A percentile compares a stretch with the other conserved stretches of the same genome.
phyloP scores from a whole-genome alignment of 2,797 vertebrate species.

The Pseudochaenichthys georgianus region DNA sequence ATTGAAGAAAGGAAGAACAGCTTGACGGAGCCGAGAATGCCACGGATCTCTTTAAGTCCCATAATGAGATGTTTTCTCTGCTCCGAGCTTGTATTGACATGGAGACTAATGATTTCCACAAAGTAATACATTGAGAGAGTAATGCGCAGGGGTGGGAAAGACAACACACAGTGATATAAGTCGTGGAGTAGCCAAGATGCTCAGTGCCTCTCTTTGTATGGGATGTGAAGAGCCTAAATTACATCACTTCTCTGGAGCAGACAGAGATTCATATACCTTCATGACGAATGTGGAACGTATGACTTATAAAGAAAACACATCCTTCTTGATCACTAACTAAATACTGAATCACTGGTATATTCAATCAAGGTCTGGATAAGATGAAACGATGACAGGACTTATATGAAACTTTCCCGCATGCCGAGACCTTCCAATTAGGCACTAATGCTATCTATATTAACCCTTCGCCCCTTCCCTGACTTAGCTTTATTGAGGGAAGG shows the following conservation, averaged over 20 bases:
- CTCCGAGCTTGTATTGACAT: conserved; percentile 81
- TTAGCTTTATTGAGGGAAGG: conserved; percentile 79
- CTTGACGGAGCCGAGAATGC: conserved; percentile 84
- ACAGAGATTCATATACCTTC: conserved; percentile 29
- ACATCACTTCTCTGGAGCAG: conserved; percentile 51
- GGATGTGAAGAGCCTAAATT: conserved; percentile 56
- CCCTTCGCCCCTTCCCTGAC: conserved; percentile 75
- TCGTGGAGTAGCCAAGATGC: conserved; percentile 66
- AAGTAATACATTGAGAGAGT: conserved; percentile 81
- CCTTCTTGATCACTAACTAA: background rate
- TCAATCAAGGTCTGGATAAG: background rate
- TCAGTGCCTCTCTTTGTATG: conserved; percentile 61
- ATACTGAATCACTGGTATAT: background rate
- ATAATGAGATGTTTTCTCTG: conserved; percentile 86
- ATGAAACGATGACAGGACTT: conserved; percentile 29
- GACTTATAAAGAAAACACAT: background rate
- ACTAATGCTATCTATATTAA: conserved; percentile 86
- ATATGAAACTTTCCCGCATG: conserved; percentile 54
- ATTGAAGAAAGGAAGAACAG: conserved; percentile 81
- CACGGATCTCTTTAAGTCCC: conserved; percentile 83
- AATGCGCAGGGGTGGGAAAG: conserved; percentile 79
- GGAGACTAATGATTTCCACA: conserved; percentile 82
- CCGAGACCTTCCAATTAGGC: conserved; percentile 78
- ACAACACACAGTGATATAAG: conserved; percentile 75
- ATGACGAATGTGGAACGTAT: conserved; percentile 6